A percentile compares a stretch with the other conserved stretches of the same genome.
phyloP scores from a whole-genome alignment of 2,888 invertebrate species.

The Leptogaster cylindrica region DNA sequence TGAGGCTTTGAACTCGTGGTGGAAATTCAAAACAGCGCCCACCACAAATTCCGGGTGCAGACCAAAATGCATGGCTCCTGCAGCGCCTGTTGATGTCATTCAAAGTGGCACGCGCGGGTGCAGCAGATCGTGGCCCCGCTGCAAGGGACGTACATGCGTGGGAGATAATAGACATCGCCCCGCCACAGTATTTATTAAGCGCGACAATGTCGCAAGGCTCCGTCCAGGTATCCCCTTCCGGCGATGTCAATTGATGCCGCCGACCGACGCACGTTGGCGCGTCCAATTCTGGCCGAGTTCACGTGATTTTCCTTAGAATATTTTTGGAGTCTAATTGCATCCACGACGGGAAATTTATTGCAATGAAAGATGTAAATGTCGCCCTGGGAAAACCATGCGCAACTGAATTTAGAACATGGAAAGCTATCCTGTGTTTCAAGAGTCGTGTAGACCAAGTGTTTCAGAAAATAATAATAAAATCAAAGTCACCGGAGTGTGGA shows the following conservation, averaged over 20 bases:
- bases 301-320: slow-evolving; percentile 38
- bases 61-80: background rate
- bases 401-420: slow-evolving; percentile 32
- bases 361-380: slow-evolving; percentile 46
- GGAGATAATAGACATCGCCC: slow-evolving; percentile 40
- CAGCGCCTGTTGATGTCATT: slow-evolving; percentile 24
- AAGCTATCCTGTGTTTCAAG: slow-evolving; percentile 15
- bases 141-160: slow-evolving; percentile 24
- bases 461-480: slow-evolving; percentile 2
- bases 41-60: slow-evolving; percentile 1
- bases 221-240: slow-evolving; percentile 35
- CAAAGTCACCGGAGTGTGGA: background rate
- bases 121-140: background rate
- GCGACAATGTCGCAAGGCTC: slow-evolving; percentile 9
- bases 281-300: background rate
- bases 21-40: slow-evolving; percentile 29
- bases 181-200: slow-evolving; percentile 43
- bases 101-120: slow-evolving; percentile 14
- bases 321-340: slow-evolving; percentile 48
- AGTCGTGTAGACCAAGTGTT: slow-evolving; percentile 7
- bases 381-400: slow-evolving; percentile 29
- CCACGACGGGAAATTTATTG: slow-evolving; percentile 47
- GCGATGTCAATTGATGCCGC: background rate
- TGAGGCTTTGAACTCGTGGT: slow-evolving; percentile 14
- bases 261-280: background rate